Evolutionary conservation across 2,888 invertebrate species (phyloP).

Genomic region (Napeogenes sylphis): DNA sequence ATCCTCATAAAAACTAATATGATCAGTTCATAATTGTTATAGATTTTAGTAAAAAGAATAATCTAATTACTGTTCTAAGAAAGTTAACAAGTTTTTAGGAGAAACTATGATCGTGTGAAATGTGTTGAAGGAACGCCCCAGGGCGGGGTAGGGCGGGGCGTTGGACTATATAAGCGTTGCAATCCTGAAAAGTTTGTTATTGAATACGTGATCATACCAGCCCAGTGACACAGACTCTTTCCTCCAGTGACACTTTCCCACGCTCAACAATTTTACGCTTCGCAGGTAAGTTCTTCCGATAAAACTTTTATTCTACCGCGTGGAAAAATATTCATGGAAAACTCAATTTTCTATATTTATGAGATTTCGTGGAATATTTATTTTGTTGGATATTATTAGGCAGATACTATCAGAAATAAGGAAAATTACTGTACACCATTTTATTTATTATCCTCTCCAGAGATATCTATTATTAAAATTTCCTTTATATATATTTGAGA

Average conservation of each 20-base stretch:
- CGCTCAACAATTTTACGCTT: conserved; percentile 29
- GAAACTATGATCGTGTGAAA: conserved; percentile 38
- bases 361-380: too few species aligned
- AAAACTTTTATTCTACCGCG: conserved; percentile 30
- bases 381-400: too few species aligned
- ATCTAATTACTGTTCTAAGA: not conserved
- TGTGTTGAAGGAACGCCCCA: conserved; percentile 53
- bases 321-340: conserved; percentile 34
- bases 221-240: conserved; percentile 45
- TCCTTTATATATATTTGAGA: too few species aligned
- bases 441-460: too few species aligned
- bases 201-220: conserved; percentile 66
- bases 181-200: conserved; percentile 65
- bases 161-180: conserved; percentile 66
- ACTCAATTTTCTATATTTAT: not conserved
- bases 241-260: conserved; percentile 36
- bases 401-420: too few species aligned
- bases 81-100: conserved; percentile 27
- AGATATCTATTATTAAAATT: too few species aligned
- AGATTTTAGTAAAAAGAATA: not conserved
- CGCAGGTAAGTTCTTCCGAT: conserved; percentile 40
- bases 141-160: conserved; percentile 69
- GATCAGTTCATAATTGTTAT: not conserved
- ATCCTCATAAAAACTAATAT: not conserved
- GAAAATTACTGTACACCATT: too few species aligned